Base-by-base conservation (phyloP, 1,140 invertebrate species). In the Chelonus insularis region DNA sequence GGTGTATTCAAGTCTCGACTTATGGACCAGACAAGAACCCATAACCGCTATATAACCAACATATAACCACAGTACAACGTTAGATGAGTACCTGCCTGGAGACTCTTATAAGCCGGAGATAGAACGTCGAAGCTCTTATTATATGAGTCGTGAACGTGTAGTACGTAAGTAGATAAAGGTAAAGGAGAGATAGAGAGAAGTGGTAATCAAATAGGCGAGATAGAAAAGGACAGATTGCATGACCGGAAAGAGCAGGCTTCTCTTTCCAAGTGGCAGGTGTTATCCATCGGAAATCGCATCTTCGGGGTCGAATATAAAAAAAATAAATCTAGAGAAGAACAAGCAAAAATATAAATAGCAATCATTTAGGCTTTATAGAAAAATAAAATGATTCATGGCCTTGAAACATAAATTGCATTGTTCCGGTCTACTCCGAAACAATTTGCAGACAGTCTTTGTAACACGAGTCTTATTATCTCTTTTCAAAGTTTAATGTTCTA, bases 1-100 rank as follows among this genome's bases (percentile, higher is more conserved):
- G n/a, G 3, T 12, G 29, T 52, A 14, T 18, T 14, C 4, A 52
- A 7, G 5, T 66, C 57, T 54, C 61, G 60, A 62, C 60, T 62
- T 67, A 51, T 57, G 69, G 62, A 43, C 57, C 66, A 68, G 68
- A 72, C 69, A 36, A 62, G 41, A 34, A 62, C 63, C 62, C n/a
- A n/a, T n/a, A n/a, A n/a, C n/a, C n/a, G n/a, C n/a, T 50, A 59
- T 67, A 63, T 70, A 72, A 73, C 67, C 68, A 70, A 63, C 63
- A 62, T 67, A 68, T 64, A 67, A 66, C 50, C 65, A 48, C 7
- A 62, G 45, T 37, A 59, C 34, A 43, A 48, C 16, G 36, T 11
- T 36, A 25, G 43, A 47, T 47, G 50, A 56, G 57, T 58, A 48
- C 61, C n/a, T 63, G 34, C 48, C 64, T 57, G 37, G 14, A 65